phyloP scores from a whole-genome alignment of 1,140 invertebrate species.

The Drosophila ficusphila region DNA sequence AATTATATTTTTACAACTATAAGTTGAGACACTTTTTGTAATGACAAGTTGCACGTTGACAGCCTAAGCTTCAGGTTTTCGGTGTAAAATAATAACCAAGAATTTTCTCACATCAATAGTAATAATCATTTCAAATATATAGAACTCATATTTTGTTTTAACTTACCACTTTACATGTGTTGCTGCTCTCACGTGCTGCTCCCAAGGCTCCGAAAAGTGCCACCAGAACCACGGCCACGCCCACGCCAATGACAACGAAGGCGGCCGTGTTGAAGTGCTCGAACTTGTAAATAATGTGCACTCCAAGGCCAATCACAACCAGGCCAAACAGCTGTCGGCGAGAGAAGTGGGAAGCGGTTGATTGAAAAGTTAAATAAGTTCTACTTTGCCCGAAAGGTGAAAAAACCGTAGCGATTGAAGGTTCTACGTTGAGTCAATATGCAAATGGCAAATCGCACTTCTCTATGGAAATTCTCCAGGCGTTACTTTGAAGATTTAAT shows the following conservation, averaged over 20 bases:
- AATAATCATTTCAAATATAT: no score
- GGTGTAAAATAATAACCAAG: no score
- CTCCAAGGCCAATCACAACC: slow-evolving; percentile 55
- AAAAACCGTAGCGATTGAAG: slow-evolving; percentile 16
- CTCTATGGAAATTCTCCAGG: neutral
- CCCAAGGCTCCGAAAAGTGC: slow-evolving; percentile 64
- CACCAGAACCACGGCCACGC: slow-evolving; percentile 51
- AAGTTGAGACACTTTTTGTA: no score
- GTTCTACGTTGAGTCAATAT: slow-evolving; percentile 37
- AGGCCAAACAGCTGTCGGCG: slow-evolving; percentile 64
- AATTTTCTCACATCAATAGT: no score
- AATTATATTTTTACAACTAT: no score
- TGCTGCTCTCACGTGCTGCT: slow-evolving; percentile 71
- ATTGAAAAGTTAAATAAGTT: slow-evolving; percentile 31
- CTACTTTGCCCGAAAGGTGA: slow-evolving; percentile 22
- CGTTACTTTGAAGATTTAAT: neutral
- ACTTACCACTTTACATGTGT: slow-evolving; percentile 61
- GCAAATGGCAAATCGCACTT: slow-evolving; percentile 15
- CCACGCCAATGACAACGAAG: slow-evolving; percentile 60
- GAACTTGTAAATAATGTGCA: slow-evolving; percentile 64
- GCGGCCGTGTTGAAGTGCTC: slow-evolving; percentile 70
- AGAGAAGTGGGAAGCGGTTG: slow-evolving; percentile 12
- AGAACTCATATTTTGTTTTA: neutral
- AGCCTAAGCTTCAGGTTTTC: no score
- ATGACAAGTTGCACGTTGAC: no score